A percentile compares a stretch with the other conserved stretches of the same genome.
Conservation (phyloP, 2,113 vertebrate species). For the Promerops cafer region DNA sequence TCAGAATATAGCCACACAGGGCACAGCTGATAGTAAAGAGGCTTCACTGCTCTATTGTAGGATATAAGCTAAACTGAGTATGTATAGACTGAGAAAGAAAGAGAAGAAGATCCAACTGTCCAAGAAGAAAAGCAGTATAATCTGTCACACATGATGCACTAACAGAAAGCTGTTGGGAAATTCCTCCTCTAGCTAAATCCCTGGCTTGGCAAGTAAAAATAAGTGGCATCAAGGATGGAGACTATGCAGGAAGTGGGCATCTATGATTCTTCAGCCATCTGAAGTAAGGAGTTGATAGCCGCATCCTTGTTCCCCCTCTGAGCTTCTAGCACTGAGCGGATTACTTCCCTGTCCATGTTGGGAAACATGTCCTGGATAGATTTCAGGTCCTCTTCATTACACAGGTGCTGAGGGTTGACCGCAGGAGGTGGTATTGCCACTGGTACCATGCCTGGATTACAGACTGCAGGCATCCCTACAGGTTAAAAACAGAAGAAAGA, state of each 20-base stretch:
- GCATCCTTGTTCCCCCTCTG: constrained; percentile 91
- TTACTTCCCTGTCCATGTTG: constrained; percentile 91
- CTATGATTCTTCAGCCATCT: constrained; percentile 95
- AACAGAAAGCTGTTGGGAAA: constrained; percentile 39
- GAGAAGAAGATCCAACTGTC: neutral
- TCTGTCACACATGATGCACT: neutral
- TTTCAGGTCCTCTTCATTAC: constrained; percentile 87
- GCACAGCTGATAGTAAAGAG: constrained; percentile 21
- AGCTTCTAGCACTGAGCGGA: constrained; percentile 92
- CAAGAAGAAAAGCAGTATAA: neutral
- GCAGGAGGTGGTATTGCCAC: constrained; percentile 80
- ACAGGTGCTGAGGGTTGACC: constrained; percentile 73
- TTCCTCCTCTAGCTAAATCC: constrained; percentile 66
- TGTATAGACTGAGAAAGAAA: neutral
- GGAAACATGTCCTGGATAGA: constrained; percentile 98
- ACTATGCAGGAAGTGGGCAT: neutral
- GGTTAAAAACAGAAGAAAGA: neutral
- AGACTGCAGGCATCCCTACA: constrained; percentile 86
- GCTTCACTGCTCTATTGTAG: neutral
- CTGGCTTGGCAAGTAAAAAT: constrained; percentile 58
- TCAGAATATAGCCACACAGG: neutral
- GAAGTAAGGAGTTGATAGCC: constrained; percentile 94
- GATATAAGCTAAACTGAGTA: neutral
- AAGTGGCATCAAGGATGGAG: neutral
- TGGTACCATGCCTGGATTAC: constrained; percentile 88